Evolutionary conservation across 2,113 vertebrate genomes (phyloP).

Genomic region (Meles meles): DNA sequence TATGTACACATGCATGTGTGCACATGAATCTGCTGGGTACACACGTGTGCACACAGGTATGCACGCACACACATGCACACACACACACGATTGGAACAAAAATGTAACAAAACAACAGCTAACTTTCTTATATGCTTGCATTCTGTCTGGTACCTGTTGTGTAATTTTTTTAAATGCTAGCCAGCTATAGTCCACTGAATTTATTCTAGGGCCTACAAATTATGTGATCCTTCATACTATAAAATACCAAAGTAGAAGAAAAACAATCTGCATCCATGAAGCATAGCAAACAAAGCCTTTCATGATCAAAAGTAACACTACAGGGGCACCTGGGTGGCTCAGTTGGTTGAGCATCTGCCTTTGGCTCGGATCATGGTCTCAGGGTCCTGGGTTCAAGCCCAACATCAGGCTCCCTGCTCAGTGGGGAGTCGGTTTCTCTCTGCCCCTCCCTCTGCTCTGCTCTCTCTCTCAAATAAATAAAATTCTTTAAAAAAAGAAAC

Average conservation of each 20-base stretch:
- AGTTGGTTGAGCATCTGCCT: too few relatives aligned
- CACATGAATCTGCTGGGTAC: neutral
- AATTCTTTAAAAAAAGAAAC: neutral
- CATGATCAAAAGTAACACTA: neutral
- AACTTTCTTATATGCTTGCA: neutral
- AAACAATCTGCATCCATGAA: neutral
- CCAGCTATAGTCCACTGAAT: neutral
- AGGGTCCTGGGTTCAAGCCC: too few relatives aligned
- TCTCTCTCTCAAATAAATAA: too few relatives aligned
- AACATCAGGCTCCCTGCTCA: too few relatives aligned
- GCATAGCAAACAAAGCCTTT: neutral
- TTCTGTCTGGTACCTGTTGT: neutral
- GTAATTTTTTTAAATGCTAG: neutral
- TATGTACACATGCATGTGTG: neutral
- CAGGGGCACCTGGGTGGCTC: too few relatives aligned
- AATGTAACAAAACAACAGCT: neutral
- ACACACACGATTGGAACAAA: neutral
- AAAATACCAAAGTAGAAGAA: neutral
- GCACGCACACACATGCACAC: neutral
- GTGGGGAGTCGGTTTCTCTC: too few relatives aligned
- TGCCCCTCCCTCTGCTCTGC: too few relatives aligned
- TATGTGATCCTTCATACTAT: neutral
- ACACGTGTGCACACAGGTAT: neutral
- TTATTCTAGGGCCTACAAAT: neutral
- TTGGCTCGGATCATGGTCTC: too few relatives aligned